Conservation (phyloP, 2,888 invertebrate species). For the Diploptera punctata region DNA sequence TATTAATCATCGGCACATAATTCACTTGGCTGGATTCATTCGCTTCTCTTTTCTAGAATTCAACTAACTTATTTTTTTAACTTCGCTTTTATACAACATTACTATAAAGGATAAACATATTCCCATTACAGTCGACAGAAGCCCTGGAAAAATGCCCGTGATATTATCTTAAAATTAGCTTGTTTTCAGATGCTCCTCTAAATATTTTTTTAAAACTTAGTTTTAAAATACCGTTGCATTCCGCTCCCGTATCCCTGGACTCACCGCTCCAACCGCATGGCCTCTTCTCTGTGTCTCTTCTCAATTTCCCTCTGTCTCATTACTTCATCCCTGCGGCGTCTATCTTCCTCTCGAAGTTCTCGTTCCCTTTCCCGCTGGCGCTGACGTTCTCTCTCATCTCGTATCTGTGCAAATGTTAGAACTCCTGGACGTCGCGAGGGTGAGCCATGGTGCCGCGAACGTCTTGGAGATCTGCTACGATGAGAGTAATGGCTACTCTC, state of each 20-base stretch:
- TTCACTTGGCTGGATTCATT: too few species aligned
- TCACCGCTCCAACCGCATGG: slow-evolving; percentile 72
- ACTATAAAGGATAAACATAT: too few species aligned
- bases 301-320: slow-evolving; percentile 81
- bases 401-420: slow-evolving; percentile 80
- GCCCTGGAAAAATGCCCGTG: too few species aligned
- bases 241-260: slow-evolving; percentile 39
- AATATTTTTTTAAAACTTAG: too few species aligned
- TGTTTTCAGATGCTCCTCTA: too few species aligned
- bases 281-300: slow-evolving; percentile 83
- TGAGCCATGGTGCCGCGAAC: slow-evolving; percentile 43
- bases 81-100: too few species aligned
- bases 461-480: slow-evolving; percentile 35
- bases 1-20: too few species aligned
- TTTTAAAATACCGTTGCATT: too few species aligned
- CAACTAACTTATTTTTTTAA: too few species aligned
- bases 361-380: slow-evolving; percentile 80
- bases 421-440: slow-evolving; percentile 63
- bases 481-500: slow-evolving; percentile 39
- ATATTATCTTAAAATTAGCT: too few species aligned
- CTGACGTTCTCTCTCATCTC: slow-evolving; percentile 77
- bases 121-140: too few species aligned
- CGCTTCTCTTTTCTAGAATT: too few species aligned
- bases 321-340: slow-evolving; percentile 79
- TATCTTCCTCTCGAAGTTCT: slow-evolving; percentile 78